phyloP scores from a whole-genome alignment of 2,797 vertebrate species.

The Platalea minor region DNA sequence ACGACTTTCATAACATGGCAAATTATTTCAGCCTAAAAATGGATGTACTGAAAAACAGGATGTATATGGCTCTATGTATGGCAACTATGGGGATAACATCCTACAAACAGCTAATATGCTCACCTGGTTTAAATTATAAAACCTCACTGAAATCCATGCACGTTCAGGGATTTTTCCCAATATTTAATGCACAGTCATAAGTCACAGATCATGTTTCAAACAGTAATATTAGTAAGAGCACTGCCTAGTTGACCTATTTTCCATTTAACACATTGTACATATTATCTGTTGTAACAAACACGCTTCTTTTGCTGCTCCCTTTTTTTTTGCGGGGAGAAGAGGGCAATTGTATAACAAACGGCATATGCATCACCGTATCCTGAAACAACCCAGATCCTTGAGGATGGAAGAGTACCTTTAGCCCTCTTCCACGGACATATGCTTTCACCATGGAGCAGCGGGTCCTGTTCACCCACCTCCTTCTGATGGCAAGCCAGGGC shows the following conservation, averaged over 20 bases:
- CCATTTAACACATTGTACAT: neutral
- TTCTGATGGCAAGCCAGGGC: neutral
- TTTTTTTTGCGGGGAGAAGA: neutral
- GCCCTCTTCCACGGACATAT: accelerated
- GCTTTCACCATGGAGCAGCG: neutral
- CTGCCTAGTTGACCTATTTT: constrained; percentile 5
- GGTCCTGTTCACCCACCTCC: neutral
- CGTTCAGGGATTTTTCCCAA: neutral
- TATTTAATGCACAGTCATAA: neutral
- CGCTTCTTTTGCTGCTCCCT: neutral
- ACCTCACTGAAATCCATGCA: neutral
- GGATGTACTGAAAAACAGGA: neutral
- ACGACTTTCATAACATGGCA: neutral
- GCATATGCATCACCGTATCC: too few species aligned
- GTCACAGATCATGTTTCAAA: neutral
- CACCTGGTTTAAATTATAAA: constrained; percentile 42
- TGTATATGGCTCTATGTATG: neutral
- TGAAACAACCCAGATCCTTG: neutral
- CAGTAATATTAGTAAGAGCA: neutral
- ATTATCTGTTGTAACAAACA: neutral
- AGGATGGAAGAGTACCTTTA: neutral
- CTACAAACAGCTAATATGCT: neutral
- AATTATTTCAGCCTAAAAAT: constrained; percentile 11
- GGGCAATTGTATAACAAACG: neutral
- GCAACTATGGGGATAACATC: neutral